Base-by-base conservation (phyloP, 2,797 vertebrate species). In the Pantherophis vulpinus region DNA sequence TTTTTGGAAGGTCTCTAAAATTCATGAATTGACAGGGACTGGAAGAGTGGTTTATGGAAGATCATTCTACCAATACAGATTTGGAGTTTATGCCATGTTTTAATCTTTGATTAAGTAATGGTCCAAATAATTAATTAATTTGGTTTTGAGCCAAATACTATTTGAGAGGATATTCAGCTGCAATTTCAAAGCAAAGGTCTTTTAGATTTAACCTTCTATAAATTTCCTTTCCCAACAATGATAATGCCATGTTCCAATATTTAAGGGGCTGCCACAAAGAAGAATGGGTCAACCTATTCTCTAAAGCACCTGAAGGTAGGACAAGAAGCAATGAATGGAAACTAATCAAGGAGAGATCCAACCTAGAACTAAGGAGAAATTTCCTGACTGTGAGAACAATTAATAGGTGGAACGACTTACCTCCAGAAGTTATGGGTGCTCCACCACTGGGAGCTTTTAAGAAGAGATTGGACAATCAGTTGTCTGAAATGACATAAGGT, bases 121-220 rank as follows among this genome's bases (percentile, higher is more conserved):
- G 94, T 94, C 56, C 96, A 92, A 93, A 95, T 95, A 96, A 94
- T 88, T 14, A 95, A 95, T 94, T 95, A 95, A 95, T 95, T 96
- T 89, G 66, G 89, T 94, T 95, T 87, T 47, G 93, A 54, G 93
- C 95, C 58, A 88, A 60, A 59, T 27, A 92, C 87, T 58, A 54
- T 63, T 95, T 4, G 11, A 95, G 94, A 0, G 23, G 93, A 91
- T 93, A 95, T 86, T 91, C 92, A 94, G 93, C 37, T 95, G 93
- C 94, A 93, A 94, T 94, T 29, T 61, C 47, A 56, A 47, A 56
- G 70, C 88, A 95, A 95, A 92, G 93, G 93, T 95, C 95, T 94
- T 58, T 94, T 93, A 95, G 91, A 92, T 94, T 93, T 95, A 91
- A 91, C 93, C 92, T 95, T 95, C 93, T 95, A 95, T 90, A 0